Base-by-base conservation (phyloP, 2,113 vertebrate species). In the Carettochelys insculpta region DNA sequence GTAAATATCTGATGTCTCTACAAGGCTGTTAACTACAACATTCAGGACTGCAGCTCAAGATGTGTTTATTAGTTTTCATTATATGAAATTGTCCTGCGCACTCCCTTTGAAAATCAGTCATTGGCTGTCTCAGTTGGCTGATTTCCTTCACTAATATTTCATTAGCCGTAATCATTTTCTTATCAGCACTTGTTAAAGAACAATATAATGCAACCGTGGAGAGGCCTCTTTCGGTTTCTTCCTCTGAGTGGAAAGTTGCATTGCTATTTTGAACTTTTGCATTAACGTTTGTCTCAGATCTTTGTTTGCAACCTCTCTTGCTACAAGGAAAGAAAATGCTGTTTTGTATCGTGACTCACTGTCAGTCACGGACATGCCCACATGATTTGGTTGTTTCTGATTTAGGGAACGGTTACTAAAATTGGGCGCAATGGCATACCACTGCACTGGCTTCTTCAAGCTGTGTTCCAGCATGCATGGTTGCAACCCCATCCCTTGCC, bases 1-100 rank as follows among this genome's bases (percentile, higher is more conserved):
- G 90, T 95, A 94, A 95, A 94, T 96, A 94, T 86, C 92, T 77
- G 93, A 3, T 95, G 78, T 91, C 86, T 92, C 87, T 94, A 95
- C 88, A 93, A 95, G 93, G 80, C 83, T 78, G 94, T 92, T 95
- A 83, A 82, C 4, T 0, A 65, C 91, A 90, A 95, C 77, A 50
- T 79, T 90, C 88, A 91, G 88, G 52, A 91, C 87, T 89, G 77
- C 92, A 90, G 86, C 86, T 56, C 3, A 1, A 89, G 89, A 94
- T 12, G 17, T 88, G 83, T 96, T 94, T 95, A 90, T 95, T 94
- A 91, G 88, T 89, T 93, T 34, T 79, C n/a, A 6, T 65, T 88
- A 76, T 85, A 90, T 87, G 84, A 85, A 91, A 86, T 92, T 65
- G 91, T 90, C 95, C 84, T 20, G 11, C 47, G 83, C 0, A 0